Evolutionary conservation across 1,140 invertebrate genomes (phyloP).

Genomic region (Pogonus chalceus): DNA sequence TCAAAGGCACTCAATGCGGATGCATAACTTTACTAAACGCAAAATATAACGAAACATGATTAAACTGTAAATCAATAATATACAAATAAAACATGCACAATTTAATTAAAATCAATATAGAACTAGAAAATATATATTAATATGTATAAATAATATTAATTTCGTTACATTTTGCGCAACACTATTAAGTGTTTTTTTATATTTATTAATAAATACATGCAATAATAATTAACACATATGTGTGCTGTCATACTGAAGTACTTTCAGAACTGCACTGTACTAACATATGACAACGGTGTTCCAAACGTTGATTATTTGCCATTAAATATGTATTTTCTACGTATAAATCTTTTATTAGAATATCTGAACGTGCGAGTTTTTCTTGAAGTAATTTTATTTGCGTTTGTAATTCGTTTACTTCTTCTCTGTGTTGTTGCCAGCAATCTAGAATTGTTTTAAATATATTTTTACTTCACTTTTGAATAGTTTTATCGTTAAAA

Average conservation of each 20-base stretch:
- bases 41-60: too few species aligned
- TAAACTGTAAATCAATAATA: too few species aligned
- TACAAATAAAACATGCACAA: too few species aligned
- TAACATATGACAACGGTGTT: conserved; percentile 46
- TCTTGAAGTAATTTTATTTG: conserved; percentile 44
- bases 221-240: too few species aligned
- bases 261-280: conserved; percentile 37
- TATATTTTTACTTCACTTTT: conserved; percentile 6
- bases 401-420: conserved; percentile 46
- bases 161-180: too few species aligned
- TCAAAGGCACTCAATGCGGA: too few species aligned
- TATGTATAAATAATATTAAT: too few species aligned
- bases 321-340: conserved; percentile 68
- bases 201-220: too few species aligned
- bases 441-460: conserved; percentile 38
- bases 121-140: too few species aligned
- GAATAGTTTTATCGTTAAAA: neutral
- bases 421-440: conserved; percentile 50
- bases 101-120: too few species aligned
- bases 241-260: conserved; percentile 37
- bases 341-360: conserved; percentile 66
- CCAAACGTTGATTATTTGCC: conserved; percentile 49
- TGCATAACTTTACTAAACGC: too few species aligned
- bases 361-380: conserved; percentile 57
- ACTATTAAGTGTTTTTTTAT: too few species aligned